Evolutionary conservation across 2,888 invertebrate species (phyloP).

Genomic region (Troides oblongomaculatus): DNA sequence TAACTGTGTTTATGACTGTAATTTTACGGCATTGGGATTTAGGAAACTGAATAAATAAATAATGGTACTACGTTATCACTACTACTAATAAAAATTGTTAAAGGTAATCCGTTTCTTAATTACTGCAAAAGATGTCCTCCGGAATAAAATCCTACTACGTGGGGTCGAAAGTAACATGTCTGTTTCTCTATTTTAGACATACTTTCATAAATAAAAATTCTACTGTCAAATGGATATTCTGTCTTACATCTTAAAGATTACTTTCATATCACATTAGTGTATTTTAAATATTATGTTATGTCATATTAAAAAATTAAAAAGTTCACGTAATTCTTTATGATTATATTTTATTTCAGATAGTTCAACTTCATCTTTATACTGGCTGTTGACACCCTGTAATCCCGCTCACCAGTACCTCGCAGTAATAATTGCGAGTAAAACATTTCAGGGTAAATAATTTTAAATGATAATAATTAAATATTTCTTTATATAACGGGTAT

Average conservation of each 20-base stretch:
- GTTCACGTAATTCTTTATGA: too few species aligned
- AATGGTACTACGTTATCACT: not conserved
- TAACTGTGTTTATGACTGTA: conserved; percentile 16
- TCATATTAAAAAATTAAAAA: too few species aligned
- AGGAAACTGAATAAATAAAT: not conserved
- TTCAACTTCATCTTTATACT: conserved; percentile 19
- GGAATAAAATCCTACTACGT: too few species aligned
- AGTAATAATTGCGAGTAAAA: conserved; percentile 48
- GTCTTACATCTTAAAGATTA: too few species aligned
- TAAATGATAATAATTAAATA: not conserved
- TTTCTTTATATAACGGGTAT: too few species aligned
- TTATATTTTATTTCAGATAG: conserved; percentile 16
- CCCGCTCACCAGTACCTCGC: conserved; percentile 42
- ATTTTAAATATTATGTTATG: too few species aligned
- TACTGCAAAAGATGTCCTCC: not conserved
- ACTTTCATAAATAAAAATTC: too few species aligned
- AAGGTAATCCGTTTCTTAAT: not conserved
- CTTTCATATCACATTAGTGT: too few species aligned
- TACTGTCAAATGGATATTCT: too few species aligned
- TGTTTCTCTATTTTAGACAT: too few species aligned
- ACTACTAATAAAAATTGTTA: not conserved
- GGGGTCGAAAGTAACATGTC: too few species aligned
- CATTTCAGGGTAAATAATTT: conserved; percentile 46
- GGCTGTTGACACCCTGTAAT: conserved; percentile 37
- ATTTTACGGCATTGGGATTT: conserved; percentile 6